These are phyloP conservation scores for Myripristis murdjan DNA, from an alignment of 2,797 vertebrate species.

Conservation along the genomic window DNA sequence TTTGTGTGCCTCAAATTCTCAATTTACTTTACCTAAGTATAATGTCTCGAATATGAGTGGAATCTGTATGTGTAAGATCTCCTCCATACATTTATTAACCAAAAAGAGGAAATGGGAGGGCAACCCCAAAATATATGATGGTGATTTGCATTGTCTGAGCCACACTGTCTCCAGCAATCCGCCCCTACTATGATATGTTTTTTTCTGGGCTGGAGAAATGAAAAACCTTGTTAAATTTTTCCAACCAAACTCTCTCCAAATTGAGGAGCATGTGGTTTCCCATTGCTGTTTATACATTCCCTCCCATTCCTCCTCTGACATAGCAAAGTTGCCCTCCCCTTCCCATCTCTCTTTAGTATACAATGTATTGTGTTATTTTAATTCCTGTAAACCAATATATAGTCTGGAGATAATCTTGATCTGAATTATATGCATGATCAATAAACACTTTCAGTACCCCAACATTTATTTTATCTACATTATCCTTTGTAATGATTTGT, in stretches of 20 bases:
- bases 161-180: too few relatives aligned
- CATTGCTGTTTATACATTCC: background rate
- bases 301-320: constrained; percentile 8
- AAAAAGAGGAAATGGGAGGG: background rate
- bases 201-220: background rate
- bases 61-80: background rate
- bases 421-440: background rate
- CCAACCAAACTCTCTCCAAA: constrained; percentile 9
- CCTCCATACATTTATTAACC: constrained; percentile 1
- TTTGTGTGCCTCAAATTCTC: too few relatives aligned
- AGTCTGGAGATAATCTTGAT: background rate
- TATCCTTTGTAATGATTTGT: background rate
- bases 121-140: too few relatives aligned
- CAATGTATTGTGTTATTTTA: constrained; percentile 3
- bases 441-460: constrained; percentile 1
- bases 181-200: too few relatives aligned
- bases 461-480: background rate
- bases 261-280: background rate
- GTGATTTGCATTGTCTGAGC: too few relatives aligned
- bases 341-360: constrained; percentile 8
- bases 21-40: too few relatives aligned
- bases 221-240: constrained; percentile 1
- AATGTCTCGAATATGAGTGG: background rate
- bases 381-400: background rate
- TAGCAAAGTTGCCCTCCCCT: background rate